Base-by-base conservation (phyloP, 2,113 vertebrate species). In the Myiagra hebetior region DNA sequence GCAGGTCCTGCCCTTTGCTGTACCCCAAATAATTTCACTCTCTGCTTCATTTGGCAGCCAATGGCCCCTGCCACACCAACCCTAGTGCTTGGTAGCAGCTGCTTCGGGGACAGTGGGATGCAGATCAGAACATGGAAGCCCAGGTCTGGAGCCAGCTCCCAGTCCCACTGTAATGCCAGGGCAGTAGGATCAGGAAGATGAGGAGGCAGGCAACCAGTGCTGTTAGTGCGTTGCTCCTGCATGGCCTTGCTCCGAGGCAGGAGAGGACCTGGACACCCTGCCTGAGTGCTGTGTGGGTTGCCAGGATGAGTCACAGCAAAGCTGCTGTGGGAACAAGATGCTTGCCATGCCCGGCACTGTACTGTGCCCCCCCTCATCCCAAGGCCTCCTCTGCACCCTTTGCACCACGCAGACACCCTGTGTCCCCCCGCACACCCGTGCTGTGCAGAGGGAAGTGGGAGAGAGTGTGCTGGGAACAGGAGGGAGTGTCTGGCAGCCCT, bases 391-490 rank as follows among this genome's bases (percentile, higher is more conserved):
- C 84, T 56, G 47, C 73, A 70, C 35, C 44, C 39, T 47, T 42
- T 33, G 65, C 47, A 41, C 53, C 41, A 16, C 0, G 1, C 31
- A 55, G 69, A 44, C 44, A 49, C 39, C 14, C 28, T 0, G 0
- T 35, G 68, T 77, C 33, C 42, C 28, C 2, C 1, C 0, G 0
- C 0, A 0, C 3, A 59, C 67, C 53, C 0, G 0, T 44, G 56
- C 78, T 35, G 59, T 0, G 3, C 50, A 41, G 85, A 60, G 13
- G 19, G 13, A 57, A n/a, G 42, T 9, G 4, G 46, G 72, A 79
- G 39, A 1, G 21, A 52, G 50, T 0, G 6, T 41, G 35, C 22
- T 0, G 1, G 65, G 57, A 82, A 64, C 41, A 70, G 47, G 23
- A 94, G 85, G 82, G 65, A 74, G 47, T 2, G n/a, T 95, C 95